Percentiles rank a stretch among this genome's conserved stretches.
Conservation (phyloP, 2,888 invertebrate genomes). For the Pediacus dermestoides region DNA sequence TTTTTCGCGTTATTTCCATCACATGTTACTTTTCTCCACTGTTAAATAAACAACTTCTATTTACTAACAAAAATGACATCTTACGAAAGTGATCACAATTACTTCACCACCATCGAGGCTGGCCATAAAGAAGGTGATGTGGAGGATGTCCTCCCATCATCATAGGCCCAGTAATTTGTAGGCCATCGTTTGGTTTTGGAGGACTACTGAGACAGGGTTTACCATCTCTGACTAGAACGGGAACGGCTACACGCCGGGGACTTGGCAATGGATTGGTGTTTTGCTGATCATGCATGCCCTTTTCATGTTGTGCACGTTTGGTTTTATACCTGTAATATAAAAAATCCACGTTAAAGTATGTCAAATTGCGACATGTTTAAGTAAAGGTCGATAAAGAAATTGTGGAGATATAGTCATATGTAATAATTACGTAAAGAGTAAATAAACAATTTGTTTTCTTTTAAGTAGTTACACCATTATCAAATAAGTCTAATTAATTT, state of each 20-base stretch:
- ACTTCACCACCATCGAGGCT: conserved; percentile 46
- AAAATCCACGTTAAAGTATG: too few relatives aligned
- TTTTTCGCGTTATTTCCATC: too few relatives aligned
- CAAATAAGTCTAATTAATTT: too few relatives aligned
- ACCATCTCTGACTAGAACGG: conserved; percentile 90
- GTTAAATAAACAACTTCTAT: too few relatives aligned
- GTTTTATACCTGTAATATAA: conserved; percentile 97
- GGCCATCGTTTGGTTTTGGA: conserved; percentile 41
- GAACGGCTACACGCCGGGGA: conserved; percentile 89
- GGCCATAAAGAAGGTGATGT: conserved; percentile 50
- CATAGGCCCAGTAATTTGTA: conserved; percentile 39
- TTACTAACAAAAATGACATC: too few relatives aligned
- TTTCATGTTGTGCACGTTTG: conserved; percentile 94
- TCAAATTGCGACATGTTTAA: too few relatives aligned
- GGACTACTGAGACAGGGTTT: conserved; percentile 76
- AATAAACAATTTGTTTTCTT: too few relatives aligned
- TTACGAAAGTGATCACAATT: conserved; percentile 5
- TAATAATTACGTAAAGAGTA: too few relatives aligned
- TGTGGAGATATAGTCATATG: too few relatives aligned
- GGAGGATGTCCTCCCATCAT: conserved; percentile 43
- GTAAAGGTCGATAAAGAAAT: too few relatives aligned
- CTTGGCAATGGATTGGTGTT: conserved; percentile 58
- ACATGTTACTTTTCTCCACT: too few relatives aligned
- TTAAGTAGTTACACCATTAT: too few relatives aligned
- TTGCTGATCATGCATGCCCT: conserved; percentile 66